phyloP scores from a whole-genome alignment of 2,888 invertebrate genomes.

The Therioaphis trifolii region DNA sequence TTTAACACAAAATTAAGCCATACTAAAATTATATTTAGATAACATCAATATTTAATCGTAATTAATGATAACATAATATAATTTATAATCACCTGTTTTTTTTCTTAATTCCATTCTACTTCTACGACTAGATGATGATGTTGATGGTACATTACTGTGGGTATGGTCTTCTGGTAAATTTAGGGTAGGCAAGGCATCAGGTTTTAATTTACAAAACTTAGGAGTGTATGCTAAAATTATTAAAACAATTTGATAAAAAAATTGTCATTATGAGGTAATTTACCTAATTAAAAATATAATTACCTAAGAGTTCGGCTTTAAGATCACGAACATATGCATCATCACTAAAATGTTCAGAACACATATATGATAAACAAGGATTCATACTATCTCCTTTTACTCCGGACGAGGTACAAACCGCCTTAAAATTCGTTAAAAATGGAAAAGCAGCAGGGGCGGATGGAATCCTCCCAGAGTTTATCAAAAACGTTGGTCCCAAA shows the following conservation, averaged over 20 bases:
- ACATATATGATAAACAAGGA: slow-evolving; percentile 26
- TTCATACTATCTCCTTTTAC: too few species aligned
- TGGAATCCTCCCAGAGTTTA: too few species aligned
- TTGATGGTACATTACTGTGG: slow-evolving; percentile 1
- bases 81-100: not conserved
- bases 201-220: not conserved
- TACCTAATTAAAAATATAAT: slow-evolving; percentile 6
- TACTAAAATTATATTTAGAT: not conserved
- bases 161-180: not conserved
- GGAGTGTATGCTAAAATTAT: slow-evolving; percentile 9
- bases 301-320: slow-evolving; percentile 30
- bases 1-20: slow-evolving; percentile 4
- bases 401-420: too few species aligned
- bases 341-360: slow-evolving; percentile 22
- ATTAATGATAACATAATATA: not conserved
- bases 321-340: slow-evolving; percentile 21
- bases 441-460: too few species aligned
- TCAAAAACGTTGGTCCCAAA: too few species aligned
- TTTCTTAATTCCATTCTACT: slow-evolving; percentile 1
- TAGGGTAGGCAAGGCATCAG: not conserved
- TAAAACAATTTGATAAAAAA: slow-evolving; percentile 23
- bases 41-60: not conserved
- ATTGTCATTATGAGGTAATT: slow-evolving; percentile 17
- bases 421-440: too few species aligned
- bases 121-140: not conserved